A percentile compares a stretch with the other conserved stretches of the same genome.
These are phyloP conservation scores for Rhabdophis nuchalis DNA, from an alignment of 2,797 vertebrate species.

Conservation along the genomic window DNA sequence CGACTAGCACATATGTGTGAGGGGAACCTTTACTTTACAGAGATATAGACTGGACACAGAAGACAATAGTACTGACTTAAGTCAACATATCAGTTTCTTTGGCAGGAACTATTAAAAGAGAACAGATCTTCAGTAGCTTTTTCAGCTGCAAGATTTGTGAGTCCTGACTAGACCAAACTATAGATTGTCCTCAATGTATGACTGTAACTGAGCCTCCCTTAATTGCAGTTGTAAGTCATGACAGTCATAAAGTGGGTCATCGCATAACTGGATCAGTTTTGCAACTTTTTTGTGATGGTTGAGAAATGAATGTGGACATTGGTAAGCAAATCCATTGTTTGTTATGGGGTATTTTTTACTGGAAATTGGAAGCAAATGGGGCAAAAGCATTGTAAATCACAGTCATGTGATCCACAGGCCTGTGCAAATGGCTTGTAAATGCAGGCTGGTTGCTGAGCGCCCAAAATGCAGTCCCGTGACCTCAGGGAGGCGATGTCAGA, in stretches of 20 bases:
- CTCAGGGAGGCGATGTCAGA: background rate
- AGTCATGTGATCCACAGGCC: background rate
- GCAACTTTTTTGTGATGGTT: background rate
- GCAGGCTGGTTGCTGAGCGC: background rate
- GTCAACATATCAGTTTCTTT: background rate
- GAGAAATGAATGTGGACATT: background rate
- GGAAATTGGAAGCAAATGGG: background rate
- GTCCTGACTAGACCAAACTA: background rate
- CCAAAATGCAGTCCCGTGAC: background rate
- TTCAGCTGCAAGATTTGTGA: background rate
- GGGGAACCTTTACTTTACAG: background rate
- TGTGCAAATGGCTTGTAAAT: background rate
- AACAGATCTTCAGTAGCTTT: background rate
- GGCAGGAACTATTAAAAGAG: background rate
- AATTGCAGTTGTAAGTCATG: background rate
- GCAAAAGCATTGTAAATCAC: background rate
- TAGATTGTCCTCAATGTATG: background rate
- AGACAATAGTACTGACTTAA: background rate
- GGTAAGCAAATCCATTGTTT: background rate
- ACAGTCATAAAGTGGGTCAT: background rate
- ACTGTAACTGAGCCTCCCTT: background rate
- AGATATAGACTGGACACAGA: accelerated
- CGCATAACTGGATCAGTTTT: background rate
- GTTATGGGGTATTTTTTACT: background rate
- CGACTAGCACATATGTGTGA: too few species aligned